Conservation (phyloP, 2,113 vertebrate genomes). For the Nicator chloris region DNA sequence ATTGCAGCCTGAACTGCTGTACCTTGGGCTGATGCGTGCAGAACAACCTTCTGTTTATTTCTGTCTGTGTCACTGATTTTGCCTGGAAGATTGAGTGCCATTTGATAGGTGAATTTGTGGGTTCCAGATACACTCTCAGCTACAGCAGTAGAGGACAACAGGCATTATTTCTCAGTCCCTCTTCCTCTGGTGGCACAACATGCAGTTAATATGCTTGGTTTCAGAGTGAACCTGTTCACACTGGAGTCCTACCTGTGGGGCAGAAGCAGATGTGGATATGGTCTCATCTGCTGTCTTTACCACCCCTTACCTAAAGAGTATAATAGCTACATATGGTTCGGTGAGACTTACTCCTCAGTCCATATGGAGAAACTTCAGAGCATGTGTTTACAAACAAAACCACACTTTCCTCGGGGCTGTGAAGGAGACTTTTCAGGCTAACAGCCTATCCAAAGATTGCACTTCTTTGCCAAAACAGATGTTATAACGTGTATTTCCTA, state of each 20-base stretch:
- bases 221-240: neutral
- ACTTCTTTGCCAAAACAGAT: neutral
- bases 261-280: neutral
- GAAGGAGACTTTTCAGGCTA: neutral
- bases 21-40: neutral
- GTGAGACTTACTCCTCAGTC: neutral
- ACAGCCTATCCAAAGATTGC: neutral
- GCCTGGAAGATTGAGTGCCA: neutral
- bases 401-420: neutral
- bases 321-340: neutral
- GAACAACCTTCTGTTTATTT: neutral
- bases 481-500: neutral
- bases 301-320: neutral
- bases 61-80: neutral
- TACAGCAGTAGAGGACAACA: neutral
- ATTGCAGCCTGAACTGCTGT: neutral
- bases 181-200: neutral
- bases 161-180: neutral
- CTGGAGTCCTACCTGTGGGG: neutral
- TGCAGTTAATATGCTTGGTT: accelerated
- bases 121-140: neutral
- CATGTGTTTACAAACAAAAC: neutral
- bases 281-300: neutral
- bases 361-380: neutral
- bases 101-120: neutral